phyloP scores from a whole-genome alignment of 2,113 vertebrate genomes.

The Electrona antarctica region DNA sequence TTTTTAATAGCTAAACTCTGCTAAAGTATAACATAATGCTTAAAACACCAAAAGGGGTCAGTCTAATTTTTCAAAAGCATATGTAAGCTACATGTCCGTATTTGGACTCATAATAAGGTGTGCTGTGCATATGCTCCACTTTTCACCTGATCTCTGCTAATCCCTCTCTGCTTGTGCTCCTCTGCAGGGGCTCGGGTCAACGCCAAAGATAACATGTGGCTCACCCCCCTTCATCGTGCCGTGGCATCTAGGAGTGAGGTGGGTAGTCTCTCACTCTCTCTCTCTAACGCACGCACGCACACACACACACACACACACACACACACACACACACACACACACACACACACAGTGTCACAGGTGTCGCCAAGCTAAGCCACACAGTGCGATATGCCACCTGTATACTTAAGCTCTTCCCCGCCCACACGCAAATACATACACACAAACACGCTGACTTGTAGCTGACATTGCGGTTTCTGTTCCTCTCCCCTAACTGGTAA shows the following conservation, averaged over 20 bases:
- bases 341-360: background rate
- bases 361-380: background rate
- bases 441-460: background rate
- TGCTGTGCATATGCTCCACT: background rate
- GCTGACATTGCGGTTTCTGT: too few relatives aligned
- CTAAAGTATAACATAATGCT: too few relatives aligned
- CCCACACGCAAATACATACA: background rate
- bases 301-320: constrained; percentile 9
- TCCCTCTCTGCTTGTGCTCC: constrained; percentile 6
- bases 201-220: constrained; percentile 99
- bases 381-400: constrained; percentile 2
- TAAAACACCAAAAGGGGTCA: too few relatives aligned
- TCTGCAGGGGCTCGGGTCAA: constrained; percentile 92
- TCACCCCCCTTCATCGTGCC: constrained; percentile 95
- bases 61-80: too few relatives aligned
- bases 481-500: constrained; percentile 20
- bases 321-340: background rate
- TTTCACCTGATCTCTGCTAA: background rate
- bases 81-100: too few relatives aligned
- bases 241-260: constrained; percentile 96
- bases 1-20: too few relatives aligned
- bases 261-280: constrained; percentile 38
- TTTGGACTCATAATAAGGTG: too few relatives aligned
- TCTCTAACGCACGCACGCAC: background rate
- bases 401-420: constrained; percentile 1